Evolutionary conservation across 2,113 vertebrate species (phyloP).

Genomic region (Oreochromis niloticus): DNA sequence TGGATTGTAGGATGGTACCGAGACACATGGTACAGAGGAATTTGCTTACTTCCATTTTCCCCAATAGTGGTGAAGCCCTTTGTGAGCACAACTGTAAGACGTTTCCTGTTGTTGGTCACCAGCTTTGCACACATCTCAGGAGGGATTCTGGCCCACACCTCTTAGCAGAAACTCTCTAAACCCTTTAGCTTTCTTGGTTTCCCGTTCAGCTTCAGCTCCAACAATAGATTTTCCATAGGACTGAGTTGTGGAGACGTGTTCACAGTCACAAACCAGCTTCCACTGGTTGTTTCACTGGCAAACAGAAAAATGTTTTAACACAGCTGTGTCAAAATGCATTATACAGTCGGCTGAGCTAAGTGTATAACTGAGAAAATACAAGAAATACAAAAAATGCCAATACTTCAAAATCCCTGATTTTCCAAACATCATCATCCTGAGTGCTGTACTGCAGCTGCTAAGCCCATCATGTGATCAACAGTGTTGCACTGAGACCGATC

Average conservation of each 20-base stretch:
- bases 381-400: not conserved
- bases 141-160: not conserved
- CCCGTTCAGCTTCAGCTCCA: not conserved
- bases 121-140: not conserved
- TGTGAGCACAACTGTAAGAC: not conserved
- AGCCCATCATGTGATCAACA: not conserved
- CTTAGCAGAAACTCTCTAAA: not conserved
- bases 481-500: not conserved
- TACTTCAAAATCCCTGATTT: not conserved
- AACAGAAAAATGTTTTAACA: not conserved
- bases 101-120: not conserved
- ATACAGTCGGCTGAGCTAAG: rapidly evolving
- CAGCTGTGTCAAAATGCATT: not conserved
- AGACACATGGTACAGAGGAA: not conserved
- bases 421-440: not conserved
- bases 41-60: not conserved
- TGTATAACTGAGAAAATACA: not conserved
- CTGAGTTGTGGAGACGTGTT: not conserved
- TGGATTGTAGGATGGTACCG: not conserved
- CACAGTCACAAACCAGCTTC: not conserved
- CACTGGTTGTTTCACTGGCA: not conserved
- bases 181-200: not conserved
- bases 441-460: not conserved
- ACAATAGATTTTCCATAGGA: not conserved
- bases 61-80: not conserved